Base-by-base conservation (phyloP, 2,113 vertebrate genomes). In the Potamarius usumacintae region DNA sequence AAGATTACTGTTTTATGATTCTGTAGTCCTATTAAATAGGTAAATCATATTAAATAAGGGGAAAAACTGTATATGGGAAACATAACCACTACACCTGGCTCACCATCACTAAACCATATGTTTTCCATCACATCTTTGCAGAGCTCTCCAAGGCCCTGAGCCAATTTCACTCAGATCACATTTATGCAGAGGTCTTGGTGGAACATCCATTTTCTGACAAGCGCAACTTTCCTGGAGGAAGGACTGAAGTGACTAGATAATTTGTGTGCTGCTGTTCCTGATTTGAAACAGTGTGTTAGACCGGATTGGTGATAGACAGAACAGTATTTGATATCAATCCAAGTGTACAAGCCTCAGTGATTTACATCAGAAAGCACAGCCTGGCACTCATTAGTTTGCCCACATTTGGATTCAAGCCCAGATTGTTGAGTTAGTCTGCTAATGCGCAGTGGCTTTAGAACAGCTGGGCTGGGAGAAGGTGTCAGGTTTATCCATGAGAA, bases 71-170 rank as follows among this genome's bases (percentile, higher is more conserved):
- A 72, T 52, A 50, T 89, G 83, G 89, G 85, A 77, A 87, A 93
- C 90, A 81, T 89, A 78, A 86, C 34, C 84, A 63, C 58, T 17
- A 85, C 87, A 87, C 86, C 62, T 90, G 80, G 90, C 89, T 91
- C 87, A 85, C 48, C 25, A 85, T 86, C n/a, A 85, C 50, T 89
- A 90, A 57, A 1, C 67, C 92, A 92, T 92, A 89, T 95, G 93
- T 94, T 94, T 90, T 34, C 87, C 89, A 92, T 94, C 92, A 93
- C 88, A 86, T 65, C 20, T 72, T 18, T 52, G 17, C 48, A 15
- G 25, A 83, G 22, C 60, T 30, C 60, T 84, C 18, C 14, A 15
- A 20, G 58, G n/a, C 18, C 55, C 20, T 7, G 15, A 83, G 69
- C 34, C 86, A 82, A 20, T 78, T 85, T 78, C 27, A 25, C 62